These are phyloP conservation scores for Aleiodes leptofemur DNA, from an alignment of 2,888 invertebrate genomes.

Conservation along the genomic window DNA sequence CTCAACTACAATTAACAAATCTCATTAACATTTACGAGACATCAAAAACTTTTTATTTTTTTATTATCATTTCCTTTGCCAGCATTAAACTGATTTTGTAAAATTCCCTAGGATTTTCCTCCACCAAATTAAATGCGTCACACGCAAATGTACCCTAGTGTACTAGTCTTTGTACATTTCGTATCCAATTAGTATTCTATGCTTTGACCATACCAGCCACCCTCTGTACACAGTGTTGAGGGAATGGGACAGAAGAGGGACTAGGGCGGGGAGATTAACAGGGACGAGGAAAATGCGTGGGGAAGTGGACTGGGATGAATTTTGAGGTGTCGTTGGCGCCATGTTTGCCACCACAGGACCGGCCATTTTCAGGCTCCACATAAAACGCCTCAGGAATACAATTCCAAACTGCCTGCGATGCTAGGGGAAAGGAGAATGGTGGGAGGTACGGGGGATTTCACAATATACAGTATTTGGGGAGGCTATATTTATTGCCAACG, in stretches of 20 bases:
- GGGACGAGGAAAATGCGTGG: background rate
- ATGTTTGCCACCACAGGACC: conserved; percentile 31
- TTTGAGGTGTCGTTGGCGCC: conserved; percentile 16
- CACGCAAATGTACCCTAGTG: conserved; percentile 40
- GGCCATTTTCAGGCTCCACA: conserved; percentile 16
- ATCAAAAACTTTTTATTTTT: background rate
- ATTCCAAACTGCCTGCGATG: conserved; percentile 26
- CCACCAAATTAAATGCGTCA: conserved; percentile 2
- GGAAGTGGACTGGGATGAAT: conserved; percentile 2
- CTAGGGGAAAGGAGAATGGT: conserved; percentile 42
- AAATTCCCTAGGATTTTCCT: background rate
- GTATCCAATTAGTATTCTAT: conserved; percentile 69
- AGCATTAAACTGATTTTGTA: background rate
- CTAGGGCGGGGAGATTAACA: background rate
- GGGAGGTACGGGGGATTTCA: conserved; percentile 50
- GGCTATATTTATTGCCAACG: conserved; percentile 70
- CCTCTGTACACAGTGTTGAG: conserved; percentile 34
- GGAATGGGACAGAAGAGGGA: conserved; percentile 4
- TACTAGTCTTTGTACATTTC: conserved; percentile 57
- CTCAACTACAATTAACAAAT: background rate
- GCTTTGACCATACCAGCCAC: conserved; percentile 53
- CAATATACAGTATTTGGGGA: conserved; percentile 62
- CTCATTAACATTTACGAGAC: background rate
- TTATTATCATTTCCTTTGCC: background rate
- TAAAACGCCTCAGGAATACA: conserved; percentile 34